phyloP scores from a whole-genome alignment of 2,888 invertebrate species.

The Agrochola lychnidis region DNA sequence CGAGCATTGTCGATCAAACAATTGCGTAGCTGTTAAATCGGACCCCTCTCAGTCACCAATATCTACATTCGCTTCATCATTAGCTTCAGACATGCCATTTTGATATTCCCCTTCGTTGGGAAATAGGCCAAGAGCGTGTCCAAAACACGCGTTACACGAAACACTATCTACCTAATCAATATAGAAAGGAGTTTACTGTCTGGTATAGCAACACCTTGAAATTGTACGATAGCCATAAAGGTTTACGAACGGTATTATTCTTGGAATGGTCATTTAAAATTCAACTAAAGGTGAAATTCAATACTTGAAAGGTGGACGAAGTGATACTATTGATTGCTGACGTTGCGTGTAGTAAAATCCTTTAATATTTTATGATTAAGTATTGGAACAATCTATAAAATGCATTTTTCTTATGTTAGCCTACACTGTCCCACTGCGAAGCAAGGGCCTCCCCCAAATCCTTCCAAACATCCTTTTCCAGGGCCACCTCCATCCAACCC shows the following conservation, averaged over 20 bases:
- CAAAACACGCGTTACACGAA: not conserved
- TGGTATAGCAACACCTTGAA: conserved; percentile 1
- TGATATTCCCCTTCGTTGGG: conserved; percentile 10
- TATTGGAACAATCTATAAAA: not conserved
- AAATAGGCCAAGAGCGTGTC: conserved; percentile 13
- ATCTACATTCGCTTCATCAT: not conserved
- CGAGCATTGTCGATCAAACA: not conserved
- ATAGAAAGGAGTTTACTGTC: not conserved
- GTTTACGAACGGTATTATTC: conserved; percentile 2
- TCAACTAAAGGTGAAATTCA: conserved; percentile 4
- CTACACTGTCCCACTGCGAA: too few relatives aligned
- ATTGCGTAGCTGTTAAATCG: not conserved
- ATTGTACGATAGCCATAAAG: conserved; percentile 8
- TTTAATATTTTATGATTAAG: not conserved
- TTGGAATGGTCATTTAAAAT: conserved; percentile 31
- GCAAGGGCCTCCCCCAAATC: too few relatives aligned
- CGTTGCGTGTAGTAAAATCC: not conserved
- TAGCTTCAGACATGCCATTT: conserved; percentile 14
- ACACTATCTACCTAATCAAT: not conserved
- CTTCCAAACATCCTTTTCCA: too few relatives aligned
- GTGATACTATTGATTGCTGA: not conserved
- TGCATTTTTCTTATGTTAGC: too few relatives aligned
- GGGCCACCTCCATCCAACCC: too few relatives aligned
- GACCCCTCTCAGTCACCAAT: conserved; percentile 8
- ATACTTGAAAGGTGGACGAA: not conserved